Evolutionary conservation across 53 echinoderm and acorn worm genomes (phyloP).

Genomic region (Luidia sarsii): DNA sequence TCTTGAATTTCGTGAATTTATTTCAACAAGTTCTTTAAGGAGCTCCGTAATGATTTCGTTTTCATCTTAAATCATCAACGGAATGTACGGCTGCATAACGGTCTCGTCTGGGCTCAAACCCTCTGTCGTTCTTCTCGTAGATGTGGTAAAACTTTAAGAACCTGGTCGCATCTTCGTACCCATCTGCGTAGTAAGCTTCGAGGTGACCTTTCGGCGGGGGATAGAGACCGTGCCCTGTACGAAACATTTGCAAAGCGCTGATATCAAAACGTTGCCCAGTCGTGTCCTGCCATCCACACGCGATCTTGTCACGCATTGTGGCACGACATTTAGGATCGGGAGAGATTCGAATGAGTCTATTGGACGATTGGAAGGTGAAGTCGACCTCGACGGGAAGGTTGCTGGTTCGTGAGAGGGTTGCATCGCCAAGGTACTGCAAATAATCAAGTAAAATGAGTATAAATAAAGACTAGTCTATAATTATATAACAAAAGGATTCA

Average conservation of each 20-base stretch:
- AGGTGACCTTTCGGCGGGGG: conserved; percentile 83
- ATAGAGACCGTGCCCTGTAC: conserved; percentile 79
- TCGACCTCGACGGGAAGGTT: conserved; percentile 66
- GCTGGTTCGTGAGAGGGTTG: conserved; percentile 60
- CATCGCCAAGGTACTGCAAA: conserved; percentile 70
- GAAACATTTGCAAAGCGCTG: conserved; percentile 85
- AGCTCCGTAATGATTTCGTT: not conserved
- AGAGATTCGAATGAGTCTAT: conserved; percentile 69
- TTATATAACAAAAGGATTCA: too few relatives aligned
- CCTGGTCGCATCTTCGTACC: conserved; percentile 82
- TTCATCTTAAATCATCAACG: conserved; percentile 59
- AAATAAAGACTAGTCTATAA: too few relatives aligned
- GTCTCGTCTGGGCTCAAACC: conserved; percentile 57
- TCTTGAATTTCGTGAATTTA: not conserved
- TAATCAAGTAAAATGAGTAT: too few relatives aligned
- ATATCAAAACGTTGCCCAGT: conserved; percentile 88
- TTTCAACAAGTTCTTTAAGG: not conserved
- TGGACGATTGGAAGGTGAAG: conserved; percentile 62
- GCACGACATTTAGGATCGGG: conserved; percentile 79
- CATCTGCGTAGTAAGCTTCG: conserved; percentile 78
- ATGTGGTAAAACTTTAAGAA: conserved; percentile 85
- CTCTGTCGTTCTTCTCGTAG: conserved; percentile 71
- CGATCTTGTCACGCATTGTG: conserved; percentile 87
- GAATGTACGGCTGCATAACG: conserved; percentile 81
- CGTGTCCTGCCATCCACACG: conserved; percentile 86